phyloP scores from a whole-genome alignment of 1,140 invertebrate genomes.

The Caerostris extrusa region DNA sequence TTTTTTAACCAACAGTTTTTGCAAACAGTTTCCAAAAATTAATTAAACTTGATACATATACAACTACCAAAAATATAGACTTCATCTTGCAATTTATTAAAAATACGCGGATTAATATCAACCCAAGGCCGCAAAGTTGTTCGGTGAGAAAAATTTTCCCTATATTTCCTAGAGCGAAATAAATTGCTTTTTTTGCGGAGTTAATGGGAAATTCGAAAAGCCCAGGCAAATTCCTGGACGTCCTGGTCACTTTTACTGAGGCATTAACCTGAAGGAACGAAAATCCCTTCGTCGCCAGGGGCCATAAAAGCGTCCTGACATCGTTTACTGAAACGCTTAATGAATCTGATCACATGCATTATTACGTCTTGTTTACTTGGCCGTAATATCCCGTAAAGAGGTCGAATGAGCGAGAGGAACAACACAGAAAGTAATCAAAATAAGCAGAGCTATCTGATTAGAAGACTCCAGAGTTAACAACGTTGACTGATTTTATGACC shows the following conservation, averaged over 20 bases:
- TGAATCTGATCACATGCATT: conserved; percentile 63
- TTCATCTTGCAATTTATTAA: no score
- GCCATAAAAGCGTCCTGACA: conserved; percentile 27
- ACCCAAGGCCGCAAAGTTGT: no score
- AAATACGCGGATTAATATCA: no score
- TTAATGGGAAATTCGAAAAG: neutral
- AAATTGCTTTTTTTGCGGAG: neutral
- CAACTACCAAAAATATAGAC: no score
- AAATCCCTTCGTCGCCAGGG: conserved; percentile 35
- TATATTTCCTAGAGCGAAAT: neutral
- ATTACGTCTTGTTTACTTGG: conserved; percentile 53
- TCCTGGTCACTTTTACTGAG: conserved; percentile 12
- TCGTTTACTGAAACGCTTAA: conserved; percentile 36
- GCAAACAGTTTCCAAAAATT: no score
- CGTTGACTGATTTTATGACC: neutral
- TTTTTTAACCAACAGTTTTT: no score
- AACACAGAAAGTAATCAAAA: conserved; percentile 14
- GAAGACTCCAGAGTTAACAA: neutral
- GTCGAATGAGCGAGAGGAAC: neutral
- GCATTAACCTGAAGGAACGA: conserved; percentile 27
- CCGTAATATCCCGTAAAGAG: conserved; percentile 49
- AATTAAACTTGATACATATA: no score
- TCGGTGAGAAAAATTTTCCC: no score
- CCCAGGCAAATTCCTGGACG: neutral
- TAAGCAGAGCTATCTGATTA: conserved; percentile 28